Evolutionary conservation across 1,140 invertebrate genomes (phyloP).

Genomic region (Drosophila prosaltans): DNA sequence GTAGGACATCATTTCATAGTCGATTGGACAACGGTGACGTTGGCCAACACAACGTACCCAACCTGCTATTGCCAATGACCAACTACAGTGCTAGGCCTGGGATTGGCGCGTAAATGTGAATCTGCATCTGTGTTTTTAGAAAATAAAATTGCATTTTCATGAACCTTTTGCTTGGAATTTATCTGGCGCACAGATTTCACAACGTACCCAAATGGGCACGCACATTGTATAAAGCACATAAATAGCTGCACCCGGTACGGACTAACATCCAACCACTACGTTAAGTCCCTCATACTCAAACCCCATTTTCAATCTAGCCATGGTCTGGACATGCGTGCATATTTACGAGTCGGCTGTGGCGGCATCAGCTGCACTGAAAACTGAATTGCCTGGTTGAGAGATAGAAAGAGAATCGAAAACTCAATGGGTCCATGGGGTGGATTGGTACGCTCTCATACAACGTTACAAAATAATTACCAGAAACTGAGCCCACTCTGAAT

Average conservation of each 20-base stretch:
- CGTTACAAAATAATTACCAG: slow-evolving; percentile 81
- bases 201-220: slow-evolving; percentile 64
- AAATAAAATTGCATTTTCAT: slow-evolving; percentile 82
- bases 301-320: slow-evolving; percentile 37
- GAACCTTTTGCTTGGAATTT: slow-evolving; percentile 76
- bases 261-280: neutral
- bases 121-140: slow-evolving; percentile 65
- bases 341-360: slow-evolving; percentile 76
- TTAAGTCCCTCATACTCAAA: slow-evolving; percentile 1
- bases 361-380: slow-evolving; percentile 80
- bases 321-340: slow-evolving; percentile 74
- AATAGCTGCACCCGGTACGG: slow-evolving; percentile 65
- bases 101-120: slow-evolving; percentile 52
- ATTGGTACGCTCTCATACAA: slow-evolving; percentile 44
- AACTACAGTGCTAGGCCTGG: slow-evolving; percentile 21
- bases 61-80: slow-evolving; percentile 11
- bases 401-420: neutral
- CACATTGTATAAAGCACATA: slow-evolving; percentile 77
- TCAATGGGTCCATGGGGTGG: slow-evolving; percentile 6
- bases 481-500: slow-evolving; percentile 44
- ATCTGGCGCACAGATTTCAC: slow-evolving; percentile 76
- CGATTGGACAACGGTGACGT: slow-evolving; percentile 69
- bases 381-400: slow-evolving; percentile 64
- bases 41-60: slow-evolving; percentile 46
- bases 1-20: slow-evolving; percentile 73